These are phyloP conservation scores for Drosophila yooni DNA, from an alignment of 2,888 invertebrate genomes.

Conservation along the genomic window DNA sequence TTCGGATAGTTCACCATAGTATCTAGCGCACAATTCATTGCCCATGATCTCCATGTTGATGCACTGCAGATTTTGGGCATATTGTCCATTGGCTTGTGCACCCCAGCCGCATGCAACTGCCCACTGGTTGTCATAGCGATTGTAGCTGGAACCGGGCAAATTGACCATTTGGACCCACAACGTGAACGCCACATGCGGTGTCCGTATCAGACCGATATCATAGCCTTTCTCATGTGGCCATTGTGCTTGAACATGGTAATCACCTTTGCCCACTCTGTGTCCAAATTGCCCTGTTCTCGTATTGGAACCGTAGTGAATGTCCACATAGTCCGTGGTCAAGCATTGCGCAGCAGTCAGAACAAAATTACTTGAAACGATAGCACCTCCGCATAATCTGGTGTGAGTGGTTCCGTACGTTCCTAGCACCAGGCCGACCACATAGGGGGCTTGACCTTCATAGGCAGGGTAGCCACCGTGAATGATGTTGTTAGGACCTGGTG, in stretches of 20 bases:
- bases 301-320: constrained; percentile 61
- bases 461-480: constrained; percentile 69
- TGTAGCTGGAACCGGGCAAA: constrained; percentile 49
- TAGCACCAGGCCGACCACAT: constrained; percentile 61
- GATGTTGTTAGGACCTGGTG: background rate
- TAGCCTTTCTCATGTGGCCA: constrained; percentile 43
- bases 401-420: constrained; percentile 28
- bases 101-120: constrained; percentile 85
- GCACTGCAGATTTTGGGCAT: constrained; percentile 76
- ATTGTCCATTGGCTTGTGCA: constrained; percentile 50
- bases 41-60: constrained; percentile 77
- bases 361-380: constrained; percentile 38
- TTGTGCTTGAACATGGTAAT: constrained; percentile 9
- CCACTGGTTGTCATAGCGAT: constrained; percentile 66
- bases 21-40: constrained; percentile 71
- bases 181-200: constrained; percentile 48
- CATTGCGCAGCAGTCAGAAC: constrained; percentile 54
- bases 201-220: constrained; percentile 72
- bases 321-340: constrained; percentile 49
- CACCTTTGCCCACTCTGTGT: constrained; percentile 34
- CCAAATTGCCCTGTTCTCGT: constrained; percentile 22
- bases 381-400: constrained; percentile 46
- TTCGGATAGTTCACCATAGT: constrained; percentile 29
- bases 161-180: constrained; percentile 32
- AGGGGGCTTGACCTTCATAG: constrained; percentile 56